Base-by-base conservation (phyloP, 2,888 invertebrate species). In the Dynastes tityus region DNA sequence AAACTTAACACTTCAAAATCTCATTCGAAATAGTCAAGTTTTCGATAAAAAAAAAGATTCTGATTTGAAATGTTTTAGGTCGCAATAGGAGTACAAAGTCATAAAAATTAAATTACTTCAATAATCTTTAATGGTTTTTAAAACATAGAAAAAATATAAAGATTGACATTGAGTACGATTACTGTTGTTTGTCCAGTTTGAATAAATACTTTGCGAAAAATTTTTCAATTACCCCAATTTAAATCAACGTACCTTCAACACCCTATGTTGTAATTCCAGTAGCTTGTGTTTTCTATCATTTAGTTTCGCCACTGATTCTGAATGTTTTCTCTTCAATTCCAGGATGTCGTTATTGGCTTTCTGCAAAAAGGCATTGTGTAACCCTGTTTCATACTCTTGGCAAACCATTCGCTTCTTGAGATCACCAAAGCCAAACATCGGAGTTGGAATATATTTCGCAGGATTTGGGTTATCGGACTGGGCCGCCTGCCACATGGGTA, bases 391-490 rank as follows among this genome's bases (percentile, higher is more conserved):
- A 84, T 94, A 93, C 84, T 96, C 93, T 85, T 97, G 97, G 83
- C 95, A 95, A 81, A 95, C 93, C 76, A 97, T 92, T 13, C 98
- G 92, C 88, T 94, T 94, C 87, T 95, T 94, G 6, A 94, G 89
- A 88, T 95, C 94, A 51, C 92, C 90, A 86, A 98, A 98, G 0
- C 99, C 99, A 82, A 98, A 93, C 88, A 99, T 95, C 0, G 98
- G 97, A 11, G 97, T 96, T 0, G 99, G 99, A 85, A 99, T 94
- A 84, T 97, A 95, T 84, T 94, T 94, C 51, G 92, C 93, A 0
- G 96, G 93, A 88, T 98, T 96, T 0, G 99, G 99, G 90, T 99
- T 99, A 86, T 98, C 98, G 40, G 94, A 90, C 85, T 97, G 97
- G 0, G 98, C 98, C 88, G 99, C 98, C 85, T 96, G 95, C 99